Base-by-base conservation (phyloP, 2,113 vertebrate genomes). In the Pseudorhombus dupliciocellatus region DNA sequence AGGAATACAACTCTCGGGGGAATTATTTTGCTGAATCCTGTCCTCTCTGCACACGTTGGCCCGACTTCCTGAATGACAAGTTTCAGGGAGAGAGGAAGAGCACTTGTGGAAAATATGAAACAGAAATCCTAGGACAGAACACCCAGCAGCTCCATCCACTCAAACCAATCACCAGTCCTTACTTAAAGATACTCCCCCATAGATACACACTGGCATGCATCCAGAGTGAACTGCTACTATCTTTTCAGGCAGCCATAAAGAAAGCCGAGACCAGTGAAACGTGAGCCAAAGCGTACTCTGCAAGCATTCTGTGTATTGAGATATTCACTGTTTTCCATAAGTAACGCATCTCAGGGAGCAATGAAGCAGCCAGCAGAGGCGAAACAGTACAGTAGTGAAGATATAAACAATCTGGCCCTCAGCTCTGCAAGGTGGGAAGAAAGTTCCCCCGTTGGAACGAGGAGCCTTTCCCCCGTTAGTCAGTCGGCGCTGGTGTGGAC, bases 261-360 rank as follows among this genome's bases (percentile, higher is more conserved):
- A 77, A 88, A 82, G 77, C 74, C 69, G 84, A 64, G 81, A 81
- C 85, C 81, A 81, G 60, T 83, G 78, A 89, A 90, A 90, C 86
- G 75, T 76, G 80, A 88, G 90, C 78, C 85, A 90, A 85, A 87
- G 74, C 81, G 85, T 74, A 85, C 80, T 90, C 77, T 58, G 70
- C 66, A 65, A 84, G 74, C 85, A 87, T 78, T 81, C 87, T 89
- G 88, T 75, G 80, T 71, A 88, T 82, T 87, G 84, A 91, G 89
- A 92, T 90, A 90, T 90, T 90, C 85, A 79, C 88, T 84, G 87
- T 88, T 90, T 89, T 90, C 84, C 88, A 89, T 83, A 90, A 90
- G 87, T 89, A 82, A 89, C 77, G 73, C 79, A 85, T 89, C 83
- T 89, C 73, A 83, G 79, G 73, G 79, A 87, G 83, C 81, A 85